phyloP scores from a whole-genome alignment of 2,797 vertebrate species.

The Melanotaenia nigrans region DNA sequence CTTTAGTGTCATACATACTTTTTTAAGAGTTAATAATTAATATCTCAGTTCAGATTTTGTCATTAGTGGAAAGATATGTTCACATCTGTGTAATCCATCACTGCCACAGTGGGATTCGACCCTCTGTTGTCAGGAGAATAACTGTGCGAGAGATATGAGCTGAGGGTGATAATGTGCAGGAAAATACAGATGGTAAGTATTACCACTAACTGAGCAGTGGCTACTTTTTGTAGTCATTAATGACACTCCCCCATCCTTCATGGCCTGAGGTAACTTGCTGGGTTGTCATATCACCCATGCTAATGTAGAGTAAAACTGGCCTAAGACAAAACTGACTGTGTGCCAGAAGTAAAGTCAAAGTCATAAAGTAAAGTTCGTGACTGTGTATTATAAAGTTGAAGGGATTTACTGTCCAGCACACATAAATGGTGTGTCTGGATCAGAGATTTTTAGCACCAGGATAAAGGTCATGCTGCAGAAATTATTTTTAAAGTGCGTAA shows the following conservation, averaged over 20 bases:
- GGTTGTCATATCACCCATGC: conserved; percentile 32
- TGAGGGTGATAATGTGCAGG: conserved; percentile 39
- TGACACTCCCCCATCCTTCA: conserved; percentile 39
- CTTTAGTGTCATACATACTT: conserved; percentile 19
- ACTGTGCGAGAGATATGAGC: conserved; percentile 43
- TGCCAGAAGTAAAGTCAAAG: conserved; percentile 41
- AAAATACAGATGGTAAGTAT: conserved; percentile 56
- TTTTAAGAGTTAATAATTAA: conserved; percentile 43
- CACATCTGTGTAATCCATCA: conserved; percentile 58
- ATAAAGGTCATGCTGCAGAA: conserved; percentile 31
- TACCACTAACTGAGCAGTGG: conserved; percentile 30
- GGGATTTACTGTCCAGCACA: conserved; percentile 27
- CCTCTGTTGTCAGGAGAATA: conserved; percentile 37
- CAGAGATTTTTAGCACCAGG: conserved; percentile 29
- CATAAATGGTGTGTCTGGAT: conserved; percentile 13
- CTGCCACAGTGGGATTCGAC: conserved; percentile 51
- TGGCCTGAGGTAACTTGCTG: conserved; percentile 33
- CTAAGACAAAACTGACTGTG: conserved; percentile 8
- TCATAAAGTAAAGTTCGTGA: conserved; percentile 60
- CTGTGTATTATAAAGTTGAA: conserved; percentile 28
- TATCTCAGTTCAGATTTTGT: conserved; percentile 39
- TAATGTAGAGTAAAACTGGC: conserved; percentile 30
- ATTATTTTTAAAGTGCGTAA: neutral
- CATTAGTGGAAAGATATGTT: conserved; percentile 47
- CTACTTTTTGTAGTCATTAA: conserved; percentile 49